phyloP scores from a whole-genome alignment of 2,888 invertebrate genomes.

The Poecilus cupreus region DNA sequence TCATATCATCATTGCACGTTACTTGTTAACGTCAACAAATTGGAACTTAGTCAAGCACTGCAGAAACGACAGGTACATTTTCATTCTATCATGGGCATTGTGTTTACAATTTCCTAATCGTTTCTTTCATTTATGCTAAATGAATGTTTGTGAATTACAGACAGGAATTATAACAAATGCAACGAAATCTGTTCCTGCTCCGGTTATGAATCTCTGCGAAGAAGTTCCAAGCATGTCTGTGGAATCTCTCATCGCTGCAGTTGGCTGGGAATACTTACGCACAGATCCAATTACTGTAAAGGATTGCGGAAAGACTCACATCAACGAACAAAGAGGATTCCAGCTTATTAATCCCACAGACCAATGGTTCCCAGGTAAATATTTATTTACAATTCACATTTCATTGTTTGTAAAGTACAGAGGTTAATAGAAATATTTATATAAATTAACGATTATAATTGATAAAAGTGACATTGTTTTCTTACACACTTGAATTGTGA shows the following conservation, averaged over 20 bases:
- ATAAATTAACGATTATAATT: no score
- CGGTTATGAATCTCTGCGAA: conserved; percentile 86
- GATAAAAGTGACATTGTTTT: no score
- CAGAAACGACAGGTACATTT: conserved; percentile 82
- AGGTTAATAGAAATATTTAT: neutral
- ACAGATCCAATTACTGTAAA: conserved; percentile 80
- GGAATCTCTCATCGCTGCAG: conserved; percentile 83
- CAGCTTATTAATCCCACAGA: conserved; percentile 91
- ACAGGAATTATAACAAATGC: conserved; percentile 89
- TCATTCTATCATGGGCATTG: no score
- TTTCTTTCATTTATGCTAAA: neutral
- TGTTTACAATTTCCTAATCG: no score
- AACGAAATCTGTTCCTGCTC: conserved; percentile 86
- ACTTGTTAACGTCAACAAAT: conserved; percentile 89
- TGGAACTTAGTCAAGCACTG: conserved; percentile 82
- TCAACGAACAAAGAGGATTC: conserved; percentile 87
- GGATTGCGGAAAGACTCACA: conserved; percentile 83
- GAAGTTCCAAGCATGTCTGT: conserved; percentile 82
- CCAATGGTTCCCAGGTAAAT: conserved; percentile 88
- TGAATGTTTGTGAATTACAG: conserved; percentile 73
- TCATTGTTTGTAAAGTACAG: neutral
- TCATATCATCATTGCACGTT: conserved; percentile 99
- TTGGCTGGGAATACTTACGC: conserved; percentile 89
- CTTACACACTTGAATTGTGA: no score
- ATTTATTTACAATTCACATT: neutral